phyloP scores from a whole-genome alignment of 2,113 vertebrate species.

The Acinonyx jubatus region DNA sequence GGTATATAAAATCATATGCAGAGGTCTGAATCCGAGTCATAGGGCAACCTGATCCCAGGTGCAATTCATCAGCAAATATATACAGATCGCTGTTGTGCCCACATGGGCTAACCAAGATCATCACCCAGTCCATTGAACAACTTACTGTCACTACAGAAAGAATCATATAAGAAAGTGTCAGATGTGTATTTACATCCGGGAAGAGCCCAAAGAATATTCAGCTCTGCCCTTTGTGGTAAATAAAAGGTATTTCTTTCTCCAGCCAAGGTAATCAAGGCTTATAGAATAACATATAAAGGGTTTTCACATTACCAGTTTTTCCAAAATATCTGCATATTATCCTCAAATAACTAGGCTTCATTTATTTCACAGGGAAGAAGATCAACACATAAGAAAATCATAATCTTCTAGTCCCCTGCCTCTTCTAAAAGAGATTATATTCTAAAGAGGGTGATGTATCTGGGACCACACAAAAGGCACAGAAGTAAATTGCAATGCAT shows the following conservation, averaged over 20 bases:
- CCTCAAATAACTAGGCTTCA: not conserved
- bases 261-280: not conserved
- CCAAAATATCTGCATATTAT: not conserved
- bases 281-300: not conserved
- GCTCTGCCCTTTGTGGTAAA: not conserved
- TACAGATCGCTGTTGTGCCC: fast-evolving
- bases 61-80: slow-evolving; percentile 46
- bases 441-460: not conserved
- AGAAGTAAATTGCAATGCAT: not conserved
- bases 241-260: not conserved
- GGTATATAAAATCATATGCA: not conserved
- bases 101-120: not conserved
- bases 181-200: not conserved
- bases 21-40: not conserved
- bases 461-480: not conserved
- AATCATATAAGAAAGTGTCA: not conserved
- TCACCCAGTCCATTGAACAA: slow-evolving; percentile 42
- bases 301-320: not conserved
- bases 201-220: not conserved
- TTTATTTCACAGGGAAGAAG: not conserved
- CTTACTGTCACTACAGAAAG: not conserved
- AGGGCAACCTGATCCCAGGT: slow-evolving; percentile 30
- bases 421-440: not conserved
- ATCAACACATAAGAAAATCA: not conserved
- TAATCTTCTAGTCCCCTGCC: not conserved